These are phyloP conservation scores for Sinocyclocheilus grahami DNA, from an alignment of 2,113 vertebrate species.

Conservation along the genomic window DNA sequence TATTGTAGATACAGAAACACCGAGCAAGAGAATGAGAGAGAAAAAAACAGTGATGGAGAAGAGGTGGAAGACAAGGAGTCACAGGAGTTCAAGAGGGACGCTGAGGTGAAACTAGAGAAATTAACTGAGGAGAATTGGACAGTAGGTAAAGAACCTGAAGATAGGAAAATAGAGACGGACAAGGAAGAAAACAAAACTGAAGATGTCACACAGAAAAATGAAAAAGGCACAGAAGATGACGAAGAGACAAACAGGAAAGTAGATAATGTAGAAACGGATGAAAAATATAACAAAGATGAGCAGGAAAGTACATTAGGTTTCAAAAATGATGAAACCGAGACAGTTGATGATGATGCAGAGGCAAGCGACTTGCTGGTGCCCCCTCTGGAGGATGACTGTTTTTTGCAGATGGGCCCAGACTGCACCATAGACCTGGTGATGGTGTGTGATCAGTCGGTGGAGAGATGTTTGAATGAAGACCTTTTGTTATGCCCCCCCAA, in stretches of 20 bases:
- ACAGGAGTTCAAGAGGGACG: conserved; percentile 15
- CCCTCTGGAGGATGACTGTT: conserved; percentile 13
- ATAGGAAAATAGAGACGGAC: conserved; percentile 27
- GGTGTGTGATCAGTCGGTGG: conserved; percentile 42
- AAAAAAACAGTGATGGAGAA: neutral
- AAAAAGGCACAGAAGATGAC: conserved; percentile 41
- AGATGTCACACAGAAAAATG: conserved; percentile 37
- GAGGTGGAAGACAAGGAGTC: conserved; percentile 50
- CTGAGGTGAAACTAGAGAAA: conserved; percentile 32
- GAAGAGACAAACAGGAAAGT: neutral
- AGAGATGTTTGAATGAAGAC: conserved; percentile 40
- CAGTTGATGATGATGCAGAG: conserved; percentile 31
- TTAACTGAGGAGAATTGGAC: neutral
- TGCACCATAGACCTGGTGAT: conserved; percentile 42
- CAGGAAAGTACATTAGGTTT: neutral
- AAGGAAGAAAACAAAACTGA: conserved; percentile 40
- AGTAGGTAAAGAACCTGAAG: neutral
- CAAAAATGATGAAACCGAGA: neutral
- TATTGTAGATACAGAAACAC: conserved; percentile 21
- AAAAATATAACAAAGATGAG: neutral
- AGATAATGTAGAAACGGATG: neutral
- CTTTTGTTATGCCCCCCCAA: conserved; percentile 46
- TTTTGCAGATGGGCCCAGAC: conserved; percentile 42
- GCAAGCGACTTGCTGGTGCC: neutral
- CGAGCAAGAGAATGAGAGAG: neutral